Evolutionary conservation across 2,113 vertebrate species (phyloP).

Genomic region (Sclerurus mexicanus): DNA sequence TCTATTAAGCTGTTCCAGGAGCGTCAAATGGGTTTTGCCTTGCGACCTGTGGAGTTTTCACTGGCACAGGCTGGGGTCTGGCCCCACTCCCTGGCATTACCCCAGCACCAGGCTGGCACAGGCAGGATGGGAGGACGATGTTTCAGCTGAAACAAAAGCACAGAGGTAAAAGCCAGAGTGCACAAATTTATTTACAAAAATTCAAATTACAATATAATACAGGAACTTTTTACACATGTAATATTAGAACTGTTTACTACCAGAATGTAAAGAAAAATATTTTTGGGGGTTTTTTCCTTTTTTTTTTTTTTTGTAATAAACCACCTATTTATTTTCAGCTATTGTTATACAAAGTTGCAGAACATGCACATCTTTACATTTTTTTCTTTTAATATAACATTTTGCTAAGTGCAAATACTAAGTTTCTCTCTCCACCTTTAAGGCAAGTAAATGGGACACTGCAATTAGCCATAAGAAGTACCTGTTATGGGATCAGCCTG

Average conservation of each 20-base stretch:
- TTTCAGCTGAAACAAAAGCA: fast-evolving
- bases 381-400: slow-evolving; percentile 32
- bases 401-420: slow-evolving; percentile 81
- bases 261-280: slow-evolving; percentile 74
- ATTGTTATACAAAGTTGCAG: slow-evolving; percentile 73
- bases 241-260: slow-evolving; percentile 66
- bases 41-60: neutral
- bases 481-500: neutral
- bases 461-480: slow-evolving; percentile 9
- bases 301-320: slow-evolving; percentile 55
- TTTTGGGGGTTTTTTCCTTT: neutral
- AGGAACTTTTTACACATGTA: slow-evolving; percentile 77
- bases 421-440: slow-evolving; percentile 78
- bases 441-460: slow-evolving; percentile 74
- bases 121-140: neutral
- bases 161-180: slow-evolving; percentile 6
- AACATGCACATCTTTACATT: slow-evolving; percentile 71
- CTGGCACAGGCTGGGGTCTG: neutral
- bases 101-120: neutral
- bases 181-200: slow-evolving; percentile 82
- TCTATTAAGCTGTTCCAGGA: neutral
- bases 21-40: neutral
- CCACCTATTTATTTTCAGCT: slow-evolving; percentile 62
- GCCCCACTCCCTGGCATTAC: neutral
- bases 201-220: slow-evolving; percentile 81